These are phyloP conservation scores for Leptopilina drosophilae DNA, from an alignment of 2,888 invertebrate genomes.

Conservation along the genomic window DNA sequence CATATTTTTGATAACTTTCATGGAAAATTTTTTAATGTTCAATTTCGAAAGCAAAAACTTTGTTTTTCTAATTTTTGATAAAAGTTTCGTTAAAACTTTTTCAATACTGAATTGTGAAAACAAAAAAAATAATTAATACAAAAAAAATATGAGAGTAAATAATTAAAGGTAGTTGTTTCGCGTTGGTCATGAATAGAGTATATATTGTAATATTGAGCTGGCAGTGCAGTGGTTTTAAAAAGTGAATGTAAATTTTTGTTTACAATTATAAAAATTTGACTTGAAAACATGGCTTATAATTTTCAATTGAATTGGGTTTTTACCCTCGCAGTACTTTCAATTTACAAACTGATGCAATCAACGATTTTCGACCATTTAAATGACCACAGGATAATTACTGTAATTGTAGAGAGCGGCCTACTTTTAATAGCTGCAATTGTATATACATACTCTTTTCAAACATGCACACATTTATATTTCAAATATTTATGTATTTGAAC, in stretches of 20 bases:
- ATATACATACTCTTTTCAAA: neutral
- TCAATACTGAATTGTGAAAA: too few species aligned
- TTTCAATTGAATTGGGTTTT: neutral
- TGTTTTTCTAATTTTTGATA: too few species aligned
- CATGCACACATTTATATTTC: too few species aligned
- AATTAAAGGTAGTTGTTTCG: too few species aligned
- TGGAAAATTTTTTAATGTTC: too few species aligned
- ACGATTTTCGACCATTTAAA: constrained; percentile 34
- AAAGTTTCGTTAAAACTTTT: too few species aligned
- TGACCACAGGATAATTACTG: constrained; percentile 28
- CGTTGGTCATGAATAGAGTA: too few species aligned
- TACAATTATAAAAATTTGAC: neutral
- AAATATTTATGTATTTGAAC: neutral
- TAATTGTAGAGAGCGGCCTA: constrained; percentile 23
- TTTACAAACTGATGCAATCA: constrained; percentile 19
- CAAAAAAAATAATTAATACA: too few species aligned
- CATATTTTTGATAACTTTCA: too few species aligned
- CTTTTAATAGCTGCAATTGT: constrained; percentile 25
- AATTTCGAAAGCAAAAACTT: neutral
- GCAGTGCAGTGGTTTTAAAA: neutral
- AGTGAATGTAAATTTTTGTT: constrained; percentile 4
- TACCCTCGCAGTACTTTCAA: constrained; percentile 19
- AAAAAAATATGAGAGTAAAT: too few species aligned
- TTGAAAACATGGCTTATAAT: neutral
- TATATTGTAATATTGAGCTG: neutral